Base-by-base conservation (phyloP, 1,140 invertebrate species). In the Bicyclus anynana region DNA sequence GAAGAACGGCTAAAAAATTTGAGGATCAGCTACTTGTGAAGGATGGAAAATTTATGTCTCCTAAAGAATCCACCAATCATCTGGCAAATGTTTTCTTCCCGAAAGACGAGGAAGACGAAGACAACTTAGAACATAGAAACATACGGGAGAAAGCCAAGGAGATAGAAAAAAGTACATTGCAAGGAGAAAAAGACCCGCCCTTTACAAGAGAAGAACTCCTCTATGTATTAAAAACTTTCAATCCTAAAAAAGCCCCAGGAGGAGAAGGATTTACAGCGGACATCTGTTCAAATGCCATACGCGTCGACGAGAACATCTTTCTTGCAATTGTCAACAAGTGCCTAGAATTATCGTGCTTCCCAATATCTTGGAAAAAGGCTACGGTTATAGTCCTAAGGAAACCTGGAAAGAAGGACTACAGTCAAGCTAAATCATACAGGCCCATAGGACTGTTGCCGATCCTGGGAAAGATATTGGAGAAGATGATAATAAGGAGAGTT, bases 381-480 rank as follows among this genome's bases (percentile, higher is more conserved):
- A 16, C n/a, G 2, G 53, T 62, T 0, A 38, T 52, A 3, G 27
- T 62, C 2, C 16, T 62, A 2, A 20, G 59, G 10, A 62, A 55
- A 46, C 47, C 27, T 1, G 27, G 27, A 0, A 49, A 29, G 26
- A 5, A 13, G 14, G 21, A 14, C 16, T 49, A 29, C 20, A 49
- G 14, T 14, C n/a, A 33, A 7, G 12, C 48, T 0, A 35, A 50
- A 20, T 35, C 17, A 0, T 35, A 50, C 1, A 33, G 27, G 14
- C 27, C 48, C 2, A 50, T 35, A 12, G 27, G 48, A 12, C 17
- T 50, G 1, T n/a, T 50, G 3, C 10, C 17, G 9, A 40, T 55
- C 1, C 18, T 55, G 5, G 53, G 53, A 5, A 48, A 55, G 20
- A 48, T 48, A 1, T 10, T 48, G 5, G 44, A 48, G 5, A 55